Evolutionary conservation across 2,113 vertebrate species (phyloP).

Genomic region (Phrynosoma platyrhinos): DNA sequence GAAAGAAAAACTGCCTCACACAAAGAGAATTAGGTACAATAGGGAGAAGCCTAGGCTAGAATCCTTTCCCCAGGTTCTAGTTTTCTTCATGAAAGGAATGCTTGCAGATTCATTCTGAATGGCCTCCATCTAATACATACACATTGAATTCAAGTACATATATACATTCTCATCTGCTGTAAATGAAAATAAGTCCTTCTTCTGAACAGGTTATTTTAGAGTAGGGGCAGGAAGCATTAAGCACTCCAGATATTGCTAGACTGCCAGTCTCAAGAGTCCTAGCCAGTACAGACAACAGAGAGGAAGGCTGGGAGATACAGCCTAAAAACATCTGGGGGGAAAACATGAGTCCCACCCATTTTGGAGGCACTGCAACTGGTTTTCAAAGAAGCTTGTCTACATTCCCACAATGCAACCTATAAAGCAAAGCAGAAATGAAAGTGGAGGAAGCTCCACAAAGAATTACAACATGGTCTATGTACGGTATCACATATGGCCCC

Average conservation of each 20-base stretch:
- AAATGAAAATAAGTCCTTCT: not conserved
- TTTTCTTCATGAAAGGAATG: not conserved
- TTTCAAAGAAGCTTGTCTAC: slow-evolving; percentile 41
- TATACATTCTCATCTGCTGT: not conserved
- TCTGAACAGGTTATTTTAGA: slow-evolving; percentile 52
- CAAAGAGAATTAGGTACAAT: not conserved
- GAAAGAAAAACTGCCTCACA: not conserved
- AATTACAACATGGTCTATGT: slow-evolving; percentile 7
- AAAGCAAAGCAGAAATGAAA: slow-evolving; percentile 26
- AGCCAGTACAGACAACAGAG: no score
- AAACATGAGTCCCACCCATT: no score
- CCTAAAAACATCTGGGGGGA: no score
- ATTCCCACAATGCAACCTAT: slow-evolving; percentile 54
- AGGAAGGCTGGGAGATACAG: no score
- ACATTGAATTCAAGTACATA: not conserved
- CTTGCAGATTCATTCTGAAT: not conserved
- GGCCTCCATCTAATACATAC: no score
- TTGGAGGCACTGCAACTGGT: slow-evolving; percentile 43
- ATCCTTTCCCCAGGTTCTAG: not conserved
- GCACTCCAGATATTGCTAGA: no score
- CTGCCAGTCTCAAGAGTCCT: no score
- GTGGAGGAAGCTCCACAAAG: slow-evolving; percentile 1
- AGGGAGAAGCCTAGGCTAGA: not conserved
- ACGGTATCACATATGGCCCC: no score
- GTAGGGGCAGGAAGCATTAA: not conserved